Conservation (phyloP, 2,888 invertebrate species). For the Drosophila merina region DNA sequence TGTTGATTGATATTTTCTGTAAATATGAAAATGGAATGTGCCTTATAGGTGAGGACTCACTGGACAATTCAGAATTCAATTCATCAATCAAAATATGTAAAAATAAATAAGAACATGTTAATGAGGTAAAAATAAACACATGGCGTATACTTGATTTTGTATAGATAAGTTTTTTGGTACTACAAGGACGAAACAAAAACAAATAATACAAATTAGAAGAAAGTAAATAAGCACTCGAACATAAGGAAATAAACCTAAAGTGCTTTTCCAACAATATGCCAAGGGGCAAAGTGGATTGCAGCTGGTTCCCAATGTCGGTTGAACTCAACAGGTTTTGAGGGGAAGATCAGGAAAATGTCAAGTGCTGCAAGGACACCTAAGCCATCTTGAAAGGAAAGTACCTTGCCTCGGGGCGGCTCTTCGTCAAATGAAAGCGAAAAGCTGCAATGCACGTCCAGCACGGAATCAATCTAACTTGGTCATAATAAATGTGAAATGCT, state of each 20-base stretch:
- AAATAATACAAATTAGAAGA: neutral
- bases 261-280: slow-evolving; percentile 13
- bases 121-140: neutral
- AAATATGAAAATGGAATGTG: slow-evolving; percentile 29
- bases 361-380: slow-evolving; percentile 31
- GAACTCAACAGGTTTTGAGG: slow-evolving; percentile 26
- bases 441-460: slow-evolving; percentile 38
- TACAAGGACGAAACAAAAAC: neutral
- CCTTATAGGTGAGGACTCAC: slow-evolving; percentile 36
- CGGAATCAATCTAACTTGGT: slow-evolving; percentile 8
- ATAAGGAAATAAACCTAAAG: slow-evolving; percentile 5
- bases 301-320: slow-evolving; percentile 17
- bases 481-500: neutral
- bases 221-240: slow-evolving; percentile 7
- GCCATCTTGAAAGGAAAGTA: slow-evolving; percentile 17
- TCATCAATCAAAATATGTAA: slow-evolving; percentile 14
- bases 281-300: slow-evolving; percentile 18
- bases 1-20: neutral
- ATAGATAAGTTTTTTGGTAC: neutral
- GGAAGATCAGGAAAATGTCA: slow-evolving; percentile 35
- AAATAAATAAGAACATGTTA: slow-evolving; percentile 34
- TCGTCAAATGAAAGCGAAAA: slow-evolving; percentile 41
- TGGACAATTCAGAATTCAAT: slow-evolving; percentile 43
- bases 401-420: slow-evolving; percentile 31
- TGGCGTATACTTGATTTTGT: slow-evolving; percentile 8